Percentiles rank a stretch among this genome's conserved stretches.
Evolutionary conservation across 2,113 vertebrate genomes (phyloP).

Genomic region (Corapipo altera): DNA sequence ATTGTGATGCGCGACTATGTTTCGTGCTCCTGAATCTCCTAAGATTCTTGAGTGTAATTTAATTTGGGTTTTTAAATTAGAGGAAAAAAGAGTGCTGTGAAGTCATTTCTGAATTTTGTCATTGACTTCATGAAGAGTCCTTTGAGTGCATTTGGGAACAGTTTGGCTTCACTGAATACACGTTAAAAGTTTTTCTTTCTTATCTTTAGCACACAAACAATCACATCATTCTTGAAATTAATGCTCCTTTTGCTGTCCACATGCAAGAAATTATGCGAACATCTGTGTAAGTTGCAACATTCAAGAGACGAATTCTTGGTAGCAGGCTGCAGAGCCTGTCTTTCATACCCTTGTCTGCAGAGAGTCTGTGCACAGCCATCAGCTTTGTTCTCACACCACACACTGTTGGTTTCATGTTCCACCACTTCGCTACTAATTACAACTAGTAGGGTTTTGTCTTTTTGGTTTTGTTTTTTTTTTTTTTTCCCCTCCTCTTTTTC

Average conservation of each 20-base stretch:
- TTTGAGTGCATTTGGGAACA: conserved; percentile 4
- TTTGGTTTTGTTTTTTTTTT: background rate
- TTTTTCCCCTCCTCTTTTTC: background rate
- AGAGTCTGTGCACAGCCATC: background rate
- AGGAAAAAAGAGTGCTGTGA: background rate
- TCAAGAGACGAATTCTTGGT: conserved; percentile 51
- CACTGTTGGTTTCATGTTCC: background rate
- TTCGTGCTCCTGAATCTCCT: background rate
- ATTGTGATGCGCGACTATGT: background rate
- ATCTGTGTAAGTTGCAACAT: conserved; percentile 62
- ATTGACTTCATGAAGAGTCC: background rate
- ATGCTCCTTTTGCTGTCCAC: conserved; percentile 60
- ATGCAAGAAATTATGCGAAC: conserved; percentile 64
- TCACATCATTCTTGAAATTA: conserved; percentile 58
- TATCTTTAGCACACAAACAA: conserved; percentile 9
- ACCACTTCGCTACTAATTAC: background rate
- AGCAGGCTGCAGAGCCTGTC: conserved; percentile 56
- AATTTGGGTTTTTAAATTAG: conserved; percentile 10
- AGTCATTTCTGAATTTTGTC: conserved; percentile 6
- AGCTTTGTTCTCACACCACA: background rate
- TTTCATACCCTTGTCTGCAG: conserved; percentile 51
- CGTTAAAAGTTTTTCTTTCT: conserved; percentile 24
- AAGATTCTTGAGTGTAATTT: conserved; percentile 19
- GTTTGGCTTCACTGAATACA: background rate
- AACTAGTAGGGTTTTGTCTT: background rate